Conservation (phyloP, 2,888 invertebrate species). For the Apamea sordens region DNA sequence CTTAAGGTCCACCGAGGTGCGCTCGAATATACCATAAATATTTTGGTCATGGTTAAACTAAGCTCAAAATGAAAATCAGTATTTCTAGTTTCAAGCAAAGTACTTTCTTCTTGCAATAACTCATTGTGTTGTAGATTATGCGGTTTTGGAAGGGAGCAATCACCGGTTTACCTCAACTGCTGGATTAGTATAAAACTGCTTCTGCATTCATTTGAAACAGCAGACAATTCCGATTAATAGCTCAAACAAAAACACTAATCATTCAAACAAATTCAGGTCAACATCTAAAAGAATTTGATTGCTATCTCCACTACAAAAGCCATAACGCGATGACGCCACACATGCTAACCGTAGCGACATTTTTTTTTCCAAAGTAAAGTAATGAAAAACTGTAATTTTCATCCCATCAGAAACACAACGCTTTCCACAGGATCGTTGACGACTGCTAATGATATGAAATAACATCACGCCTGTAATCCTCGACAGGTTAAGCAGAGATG, state of each 20-base stretch:
- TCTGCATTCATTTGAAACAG: background rate
- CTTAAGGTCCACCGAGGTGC: no score
- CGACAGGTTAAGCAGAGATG: no score
- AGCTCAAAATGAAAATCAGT: background rate
- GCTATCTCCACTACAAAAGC: slow-evolving; percentile 32
- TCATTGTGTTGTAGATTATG: background rate
- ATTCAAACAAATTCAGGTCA: slow-evolving; percentile 36
- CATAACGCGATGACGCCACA: slow-evolving; percentile 26
- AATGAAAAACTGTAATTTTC: slow-evolving; percentile 63
- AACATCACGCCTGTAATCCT: no score
- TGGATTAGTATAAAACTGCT: background rate
- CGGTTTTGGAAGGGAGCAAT: background rate
- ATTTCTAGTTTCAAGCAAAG: background rate
- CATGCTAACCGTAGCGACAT: slow-evolving; percentile 34
- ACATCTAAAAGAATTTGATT: slow-evolving; percentile 50
- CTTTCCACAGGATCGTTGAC: slow-evolving; percentile 40
- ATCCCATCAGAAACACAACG: slow-evolving; percentile 27
- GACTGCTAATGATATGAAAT: slow-evolving; percentile 41
- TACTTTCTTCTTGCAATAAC: background rate
- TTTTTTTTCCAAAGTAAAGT: slow-evolving; percentile 29
- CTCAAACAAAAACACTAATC: slow-evolving; percentile 7
- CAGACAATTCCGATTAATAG: background rate
- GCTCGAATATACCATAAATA: background rate
- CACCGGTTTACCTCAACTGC: slow-evolving; percentile 8
- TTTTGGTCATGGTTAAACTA: background rate